Evolutionary conservation across 2,888 invertebrate species (phyloP).

Genomic region (Odontocolon sp.): DNA sequence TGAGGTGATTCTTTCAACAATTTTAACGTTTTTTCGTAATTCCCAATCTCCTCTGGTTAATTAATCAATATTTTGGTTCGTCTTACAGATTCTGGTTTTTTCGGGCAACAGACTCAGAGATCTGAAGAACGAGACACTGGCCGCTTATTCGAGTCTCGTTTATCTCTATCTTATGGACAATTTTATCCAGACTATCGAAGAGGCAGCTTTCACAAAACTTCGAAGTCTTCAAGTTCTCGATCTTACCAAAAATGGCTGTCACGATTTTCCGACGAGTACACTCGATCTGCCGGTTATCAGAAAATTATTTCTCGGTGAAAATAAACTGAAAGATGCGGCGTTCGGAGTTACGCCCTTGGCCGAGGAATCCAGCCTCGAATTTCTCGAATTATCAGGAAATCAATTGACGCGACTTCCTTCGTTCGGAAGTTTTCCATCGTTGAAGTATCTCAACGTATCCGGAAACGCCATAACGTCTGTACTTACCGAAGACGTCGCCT

Average conservation of each 20-base stretch:
- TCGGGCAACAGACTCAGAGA: conserved; percentile 83
- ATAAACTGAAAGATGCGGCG: conserved; percentile 73
- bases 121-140: conserved; percentile 82
- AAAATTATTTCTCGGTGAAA: conserved; percentile 84
- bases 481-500: conserved; percentile 83
- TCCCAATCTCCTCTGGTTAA: not conserved
- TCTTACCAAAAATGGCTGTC: conserved; percentile 83
- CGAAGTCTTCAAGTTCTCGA: conserved; percentile 83
- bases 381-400: conserved; percentile 85
- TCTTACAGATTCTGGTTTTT: conserved; percentile 83
- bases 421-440: conserved; percentile 84
- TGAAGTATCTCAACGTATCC: conserved; percentile 85
- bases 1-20: conserved; percentile 81
- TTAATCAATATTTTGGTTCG: conserved; percentile 59
- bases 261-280: conserved; percentile 81
- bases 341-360: conserved; percentile 73
- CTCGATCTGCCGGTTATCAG: conserved; percentile 84
- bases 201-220: conserved; percentile 82
- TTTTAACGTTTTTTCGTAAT: not conserved
- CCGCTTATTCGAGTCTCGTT: conserved; percentile 82
- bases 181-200: conserved; percentile 83
- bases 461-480: conserved; percentile 82
- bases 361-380: conserved; percentile 83
- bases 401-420: conserved; percentile 83
- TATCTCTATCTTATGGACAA: conserved; percentile 84